Conservation (phyloP, 2,888 invertebrate species). For the Drosophila seclusa region DNA sequence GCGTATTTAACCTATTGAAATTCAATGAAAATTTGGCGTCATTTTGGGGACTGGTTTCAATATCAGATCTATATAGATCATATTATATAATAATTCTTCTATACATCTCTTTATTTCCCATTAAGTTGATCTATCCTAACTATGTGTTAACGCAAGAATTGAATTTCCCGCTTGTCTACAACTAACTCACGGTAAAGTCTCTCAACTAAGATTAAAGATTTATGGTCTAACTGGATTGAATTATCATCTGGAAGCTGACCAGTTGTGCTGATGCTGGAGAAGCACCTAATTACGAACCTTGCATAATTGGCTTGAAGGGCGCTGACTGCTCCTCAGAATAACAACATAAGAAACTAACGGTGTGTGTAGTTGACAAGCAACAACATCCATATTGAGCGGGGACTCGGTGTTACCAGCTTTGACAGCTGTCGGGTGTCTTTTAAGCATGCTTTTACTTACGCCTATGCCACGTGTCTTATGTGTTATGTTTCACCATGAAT, state of each 20-base stretch:
- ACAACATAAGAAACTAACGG: background rate
- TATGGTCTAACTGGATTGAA: background rate
- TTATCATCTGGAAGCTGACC: background rate
- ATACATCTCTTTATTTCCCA: background rate
- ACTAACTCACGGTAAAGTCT: background rate
- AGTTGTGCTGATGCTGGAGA: background rate
- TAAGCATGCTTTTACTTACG: constrained; percentile 30
- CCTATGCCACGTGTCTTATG: constrained; percentile 3
- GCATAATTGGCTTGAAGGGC: constrained; percentile 26
- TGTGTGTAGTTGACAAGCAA: constrained; percentile 24
- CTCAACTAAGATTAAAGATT: background rate
- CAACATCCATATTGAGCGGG: background rate
- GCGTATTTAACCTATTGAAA: constrained; percentile 92
- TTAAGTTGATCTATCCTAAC: background rate
- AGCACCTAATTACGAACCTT: constrained; percentile 11
- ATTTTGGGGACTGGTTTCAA: background rate
- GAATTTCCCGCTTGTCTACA: background rate
- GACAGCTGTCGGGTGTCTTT: constrained; percentile 19
- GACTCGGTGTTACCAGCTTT: background rate
- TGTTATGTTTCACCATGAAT: constrained; percentile 54
- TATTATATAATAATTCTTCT: background rate
- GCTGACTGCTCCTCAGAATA: constrained; percentile 1
- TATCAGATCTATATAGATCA: background rate
- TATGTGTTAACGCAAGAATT: background rate
- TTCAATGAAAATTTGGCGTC: background rate